phyloP scores from a whole-genome alignment of 2,888 invertebrate genomes.

The Eurois occulta region DNA sequence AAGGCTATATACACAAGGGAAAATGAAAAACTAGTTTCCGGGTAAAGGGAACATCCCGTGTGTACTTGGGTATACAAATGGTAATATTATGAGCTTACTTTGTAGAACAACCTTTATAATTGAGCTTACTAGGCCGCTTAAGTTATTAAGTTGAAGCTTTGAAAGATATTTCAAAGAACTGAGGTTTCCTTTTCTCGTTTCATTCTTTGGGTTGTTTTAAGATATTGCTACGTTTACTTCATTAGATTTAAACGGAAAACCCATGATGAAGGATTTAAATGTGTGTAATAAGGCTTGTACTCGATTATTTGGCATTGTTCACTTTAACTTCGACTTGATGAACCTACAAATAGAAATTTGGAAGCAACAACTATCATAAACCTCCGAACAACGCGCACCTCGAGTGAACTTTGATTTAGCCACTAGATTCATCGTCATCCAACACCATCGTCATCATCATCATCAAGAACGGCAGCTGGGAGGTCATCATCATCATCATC shows the following conservation, averaged over 20 bases:
- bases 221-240: background rate
- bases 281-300: background rate
- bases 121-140: constrained; percentile 15
- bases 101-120: constrained; percentile 44
- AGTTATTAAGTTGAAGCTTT: constrained; percentile 26
- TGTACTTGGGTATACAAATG: constrained; percentile 35
- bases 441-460: too few species aligned
- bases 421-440: too few species aligned
- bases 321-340: background rate
- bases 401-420: too few species aligned
- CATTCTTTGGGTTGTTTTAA: background rate
- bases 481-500: too few species aligned
- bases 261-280: background rate
- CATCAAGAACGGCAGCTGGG: too few species aligned
- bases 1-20: constrained; percentile 22
- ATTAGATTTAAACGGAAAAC: background rate
- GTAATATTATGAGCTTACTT: constrained; percentile 36
- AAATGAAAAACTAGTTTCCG: constrained; percentile 47
- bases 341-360: background rate
- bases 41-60: constrained; percentile 50
- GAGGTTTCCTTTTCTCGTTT: background rate
- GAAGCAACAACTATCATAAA: background rate
- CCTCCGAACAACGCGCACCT: too few species aligned
- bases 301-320: background rate
- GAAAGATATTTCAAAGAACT: constrained; percentile 37